Evolutionary conservation across 2,113 vertebrate genomes (phyloP).

Genomic region (Coracopsis vasa): DNA sequence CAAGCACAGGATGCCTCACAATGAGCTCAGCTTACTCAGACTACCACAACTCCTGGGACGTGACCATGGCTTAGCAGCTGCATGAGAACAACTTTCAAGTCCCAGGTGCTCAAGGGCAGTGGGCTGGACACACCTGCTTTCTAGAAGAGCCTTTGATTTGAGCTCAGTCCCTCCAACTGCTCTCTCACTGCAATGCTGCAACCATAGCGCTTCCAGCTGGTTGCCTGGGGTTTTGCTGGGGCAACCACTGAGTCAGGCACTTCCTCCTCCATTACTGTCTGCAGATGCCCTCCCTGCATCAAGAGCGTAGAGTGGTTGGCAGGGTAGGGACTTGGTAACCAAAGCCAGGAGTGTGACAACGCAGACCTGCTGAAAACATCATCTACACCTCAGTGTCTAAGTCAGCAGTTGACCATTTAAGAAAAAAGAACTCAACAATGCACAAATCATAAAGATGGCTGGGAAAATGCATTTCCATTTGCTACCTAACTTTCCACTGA

Average conservation of each 20-base stretch:
- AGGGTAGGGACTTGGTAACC: background rate
- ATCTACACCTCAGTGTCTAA: background rate
- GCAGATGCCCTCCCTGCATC: background rate
- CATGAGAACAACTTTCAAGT: background rate
- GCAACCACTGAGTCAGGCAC: background rate
- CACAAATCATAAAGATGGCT: background rate
- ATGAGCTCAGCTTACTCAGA: background rate
- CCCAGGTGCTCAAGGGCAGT: background rate
- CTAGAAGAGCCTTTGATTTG: background rate
- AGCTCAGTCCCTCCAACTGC: background rate
- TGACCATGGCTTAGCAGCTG: background rate
- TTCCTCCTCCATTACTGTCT: background rate
- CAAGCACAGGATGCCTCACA: background rate
- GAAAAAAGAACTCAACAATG: background rate
- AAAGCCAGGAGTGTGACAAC: background rate
- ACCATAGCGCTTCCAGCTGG: background rate
- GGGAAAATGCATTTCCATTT: background rate
- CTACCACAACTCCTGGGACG: background rate
- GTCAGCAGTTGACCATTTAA: background rate
- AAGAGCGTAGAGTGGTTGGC: rapidly evolving
- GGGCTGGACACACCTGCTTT: background rate
- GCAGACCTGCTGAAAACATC: background rate
- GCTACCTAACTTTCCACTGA: background rate
- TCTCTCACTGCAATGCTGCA: background rate
- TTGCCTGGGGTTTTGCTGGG: background rate